A percentile compares a stretch with the other conserved stretches of the same genome.
These are phyloP conservation scores for Lepeophtheirus nordmannii DNA, from an alignment of 2,888 invertebrate species.

Conservation along the genomic window DNA sequence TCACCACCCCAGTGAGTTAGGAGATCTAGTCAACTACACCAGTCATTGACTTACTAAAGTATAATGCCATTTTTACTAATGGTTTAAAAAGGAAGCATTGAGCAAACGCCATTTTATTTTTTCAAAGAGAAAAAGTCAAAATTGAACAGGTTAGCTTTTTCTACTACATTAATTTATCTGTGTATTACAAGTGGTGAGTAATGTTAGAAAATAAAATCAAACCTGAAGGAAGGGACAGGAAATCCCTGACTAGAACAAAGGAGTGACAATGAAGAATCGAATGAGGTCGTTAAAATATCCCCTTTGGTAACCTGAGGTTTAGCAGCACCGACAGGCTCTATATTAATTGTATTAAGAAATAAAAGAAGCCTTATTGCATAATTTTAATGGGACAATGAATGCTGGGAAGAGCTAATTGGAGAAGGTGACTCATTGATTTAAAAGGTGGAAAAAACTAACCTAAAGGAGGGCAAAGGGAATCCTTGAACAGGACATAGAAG, in stretches of 20 bases:
- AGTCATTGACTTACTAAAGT: too few relatives aligned
- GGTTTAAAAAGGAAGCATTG: too few relatives aligned
- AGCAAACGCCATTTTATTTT: too few relatives aligned
- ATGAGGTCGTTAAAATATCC: conserved; percentile 11
- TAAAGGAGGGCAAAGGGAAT: conserved; percentile 53
- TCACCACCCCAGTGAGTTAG: too few relatives aligned
- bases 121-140: too few relatives aligned
- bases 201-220: too few relatives aligned
- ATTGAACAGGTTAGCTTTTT: too few relatives aligned
- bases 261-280: conserved; percentile 25
- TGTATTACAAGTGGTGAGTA: too few relatives aligned
- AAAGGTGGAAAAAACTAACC: conserved; percentile 39
- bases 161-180: too few relatives aligned
- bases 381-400: not conserved
- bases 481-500: conserved; percentile 56
- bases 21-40: too few relatives aligned
- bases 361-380: not conserved
- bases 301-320: conserved; percentile 34
- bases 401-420: not conserved
- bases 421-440: too few relatives aligned
- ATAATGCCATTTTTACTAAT: too few relatives aligned
- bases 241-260: conserved; percentile 28
- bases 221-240: conserved; percentile 25
- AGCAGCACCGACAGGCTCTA: conserved; percentile 33
- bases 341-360: not conserved